These are phyloP conservation scores for Hartigia nigra DNA, from an alignment of 2,888 invertebrate species.

Conservation along the genomic window DNA sequence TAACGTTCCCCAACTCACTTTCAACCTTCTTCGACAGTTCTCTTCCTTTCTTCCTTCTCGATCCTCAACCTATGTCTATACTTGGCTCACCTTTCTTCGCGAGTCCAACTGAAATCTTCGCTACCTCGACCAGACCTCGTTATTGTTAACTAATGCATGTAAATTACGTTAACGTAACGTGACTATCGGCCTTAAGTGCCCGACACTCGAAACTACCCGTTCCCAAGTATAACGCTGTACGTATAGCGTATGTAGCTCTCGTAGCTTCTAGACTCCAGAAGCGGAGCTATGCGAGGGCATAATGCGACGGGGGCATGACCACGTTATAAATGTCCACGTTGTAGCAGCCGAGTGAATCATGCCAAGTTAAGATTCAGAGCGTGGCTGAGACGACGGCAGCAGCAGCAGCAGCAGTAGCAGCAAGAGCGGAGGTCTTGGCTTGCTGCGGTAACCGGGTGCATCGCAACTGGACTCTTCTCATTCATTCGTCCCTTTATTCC, in stretches of 20 bases:
- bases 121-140: slow-evolving; percentile 23
- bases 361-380: slow-evolving; percentile 44
- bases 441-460: slow-evolving; percentile 33
- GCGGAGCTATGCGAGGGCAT: slow-evolving; percentile 1
- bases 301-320: slow-evolving; percentile 24
- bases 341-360: slow-evolving; percentile 46
- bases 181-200: slow-evolving; percentile 40
- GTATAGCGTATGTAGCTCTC: not conserved
- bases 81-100: not conserved
- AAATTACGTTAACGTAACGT: slow-evolving; percentile 51
- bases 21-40: not conserved
- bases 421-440: slow-evolving; percentile 31
- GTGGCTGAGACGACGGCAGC: slow-evolving; percentile 12
- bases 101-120: not conserved
- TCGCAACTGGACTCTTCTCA: not conserved
- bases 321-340: slow-evolving; percentile 40
- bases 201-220: not conserved
- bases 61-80: not conserved
- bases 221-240: not conserved
- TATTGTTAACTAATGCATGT: slow-evolving; percentile 53
- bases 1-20: not conserved
- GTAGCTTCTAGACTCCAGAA: not conserved
- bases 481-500: slow-evolving; percentile 18
- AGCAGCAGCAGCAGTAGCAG: slow-evolving; percentile 21
- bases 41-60: not conserved